Base-by-base conservation (phyloP, 2,113 vertebrate genomes). In the Serilophus lunatus region DNA sequence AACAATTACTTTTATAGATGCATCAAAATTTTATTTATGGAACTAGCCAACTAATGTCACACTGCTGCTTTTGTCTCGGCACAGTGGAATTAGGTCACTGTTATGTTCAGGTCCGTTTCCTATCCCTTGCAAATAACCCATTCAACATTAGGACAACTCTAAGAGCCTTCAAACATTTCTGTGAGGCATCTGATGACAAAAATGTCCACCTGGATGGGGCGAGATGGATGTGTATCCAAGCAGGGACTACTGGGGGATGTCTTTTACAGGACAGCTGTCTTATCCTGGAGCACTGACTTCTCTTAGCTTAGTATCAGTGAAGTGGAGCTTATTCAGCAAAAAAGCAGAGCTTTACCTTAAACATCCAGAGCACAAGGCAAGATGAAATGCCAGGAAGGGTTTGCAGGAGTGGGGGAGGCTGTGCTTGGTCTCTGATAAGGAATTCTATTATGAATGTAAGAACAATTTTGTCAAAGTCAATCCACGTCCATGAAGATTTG, bases 71-170 rank as follows among this genome's bases (percentile, higher is more conserved):
- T 53, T 57, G 12, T 40, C 18, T 75, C 42, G 38, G 26, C 6
- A 9, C 0, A 0, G 6, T 40, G 23, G 23, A 49, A 2, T 28
- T 51, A 18, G 6, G 8, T 60, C 19, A 23, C 45, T 59, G 50
- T 35, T n/a, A 9, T 54, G 18, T 56, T 68, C 13, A 1, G 0
- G 23, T 29, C 14, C 9, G 7, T 25, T 80, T 12, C 9, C 29
- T 35, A 3, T 33, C 13, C 23, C 29, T 87, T 36, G 9, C 14
- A 47, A 82, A 26, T 11, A 47, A 29, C 4, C 11, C 29, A 15
- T 54, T 66, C 35, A 26, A 25, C 0, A 0, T 18, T 25, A 76
- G 9, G 19, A 72, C 14, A 29, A 14, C 56, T 6, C 8, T 33
- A 51, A 90, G 20, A 33, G 10, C 11, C 14, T 71, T 54, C 70